Conservation (phyloP, 2,113 vertebrate species). For the Haplotaxodon microlepis region DNA sequence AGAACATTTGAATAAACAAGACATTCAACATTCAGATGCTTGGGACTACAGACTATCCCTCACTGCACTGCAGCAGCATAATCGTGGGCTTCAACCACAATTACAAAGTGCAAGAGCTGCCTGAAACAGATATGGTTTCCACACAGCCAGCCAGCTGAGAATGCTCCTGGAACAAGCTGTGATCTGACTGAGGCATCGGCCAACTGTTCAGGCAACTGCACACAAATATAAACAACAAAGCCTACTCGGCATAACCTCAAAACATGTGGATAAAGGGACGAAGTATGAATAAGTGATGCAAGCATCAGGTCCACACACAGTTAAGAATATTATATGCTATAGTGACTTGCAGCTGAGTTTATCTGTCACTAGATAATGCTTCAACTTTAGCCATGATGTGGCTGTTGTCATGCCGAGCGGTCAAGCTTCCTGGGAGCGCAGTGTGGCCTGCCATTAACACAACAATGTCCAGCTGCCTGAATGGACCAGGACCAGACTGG, state of each 20-base stretch:
- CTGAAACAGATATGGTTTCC: not conserved
- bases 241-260: not conserved
- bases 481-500: conserved; percentile 30
- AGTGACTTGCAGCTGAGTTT: not conserved
- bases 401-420: not conserved
- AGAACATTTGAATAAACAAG: not conserved
- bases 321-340: not conserved
- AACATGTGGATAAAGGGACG: not conserved
- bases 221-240: not conserved
- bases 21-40: not conserved
- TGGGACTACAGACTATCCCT: not conserved
- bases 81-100: not conserved
- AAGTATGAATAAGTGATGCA: not conserved
- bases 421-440: not conserved
- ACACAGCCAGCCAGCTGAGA: not conserved
- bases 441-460: conserved; percentile 13
- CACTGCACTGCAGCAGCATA: not conserved
- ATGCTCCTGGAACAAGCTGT: not conserved
- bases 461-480: conserved; percentile 48
- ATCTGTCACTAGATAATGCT: not conserved
- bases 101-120: not conserved
- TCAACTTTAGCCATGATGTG: not conserved
- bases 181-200: not conserved
- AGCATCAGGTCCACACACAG: not conserved
- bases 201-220: not conserved